Percentiles rank a stretch among this genome's conserved stretches.
Evolutionary conservation across 2,113 vertebrate species (phyloP).

Genomic region (Orientallactaga bullata): DNA sequence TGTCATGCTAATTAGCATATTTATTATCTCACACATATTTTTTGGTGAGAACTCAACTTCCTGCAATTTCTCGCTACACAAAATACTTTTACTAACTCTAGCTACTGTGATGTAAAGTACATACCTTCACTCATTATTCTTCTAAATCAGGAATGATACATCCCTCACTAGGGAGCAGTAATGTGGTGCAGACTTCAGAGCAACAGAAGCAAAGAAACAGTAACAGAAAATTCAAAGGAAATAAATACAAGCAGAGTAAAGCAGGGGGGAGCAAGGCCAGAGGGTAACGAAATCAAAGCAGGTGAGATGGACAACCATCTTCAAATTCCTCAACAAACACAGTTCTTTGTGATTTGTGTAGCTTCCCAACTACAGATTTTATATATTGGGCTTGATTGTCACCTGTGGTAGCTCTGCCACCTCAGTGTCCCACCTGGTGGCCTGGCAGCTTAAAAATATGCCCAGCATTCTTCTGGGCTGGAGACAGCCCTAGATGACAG

Average conservation of each 20-base stretch:
- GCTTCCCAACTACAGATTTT: neutral
- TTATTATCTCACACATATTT: neutral
- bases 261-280: neutral
- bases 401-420: slow-evolving; percentile 17
- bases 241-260: neutral
- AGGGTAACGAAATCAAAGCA: neutral
- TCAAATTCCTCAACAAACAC: neutral
- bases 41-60: neutral
- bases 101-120: neutral
- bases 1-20: neutral
- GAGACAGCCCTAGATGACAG: slow-evolving; percentile 45
- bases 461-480: neutral
- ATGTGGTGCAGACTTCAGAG: fast-evolving
- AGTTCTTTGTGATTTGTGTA: neutral
- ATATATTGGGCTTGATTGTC: neutral
- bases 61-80: neutral
- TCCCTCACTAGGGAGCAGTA: neutral
- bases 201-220: neutral
- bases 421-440: slow-evolving; percentile 20
- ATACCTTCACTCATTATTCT: neutral
- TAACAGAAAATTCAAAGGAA: neutral
- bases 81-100: neutral
- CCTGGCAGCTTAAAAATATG: slow-evolving; percentile 7
- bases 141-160: neutral
- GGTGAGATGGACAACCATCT: neutral